phyloP scores from a whole-genome alignment of 1,140 invertebrate genomes.

The Cydia fagiglandana region DNA sequence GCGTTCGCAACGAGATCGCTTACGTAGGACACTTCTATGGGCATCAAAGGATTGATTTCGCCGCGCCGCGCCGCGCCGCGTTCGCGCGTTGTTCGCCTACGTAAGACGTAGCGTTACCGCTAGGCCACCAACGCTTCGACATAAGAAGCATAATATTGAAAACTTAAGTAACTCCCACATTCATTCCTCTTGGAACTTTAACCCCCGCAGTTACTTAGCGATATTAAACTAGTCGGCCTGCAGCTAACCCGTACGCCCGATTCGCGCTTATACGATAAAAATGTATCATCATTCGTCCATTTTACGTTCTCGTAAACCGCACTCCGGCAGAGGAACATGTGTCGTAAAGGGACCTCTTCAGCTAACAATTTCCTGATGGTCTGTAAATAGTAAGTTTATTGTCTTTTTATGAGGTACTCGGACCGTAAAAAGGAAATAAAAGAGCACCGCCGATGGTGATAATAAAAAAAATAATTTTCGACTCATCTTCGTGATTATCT shows the following conservation, averaged over 20 bases:
- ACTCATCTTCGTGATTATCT: slow-evolving; percentile 78
- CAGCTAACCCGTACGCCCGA: slow-evolving; percentile 18
- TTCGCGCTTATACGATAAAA: slow-evolving; percentile 53
- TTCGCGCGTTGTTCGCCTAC: too few relatives aligned
- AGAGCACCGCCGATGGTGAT: slow-evolving; percentile 79
- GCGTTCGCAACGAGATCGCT: too few relatives aligned
- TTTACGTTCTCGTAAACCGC: slow-evolving; percentile 76
- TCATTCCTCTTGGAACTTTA: not conserved
- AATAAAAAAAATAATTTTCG: slow-evolving; percentile 80
- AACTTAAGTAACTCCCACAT: not conserved
- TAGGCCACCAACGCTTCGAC: too few relatives aligned
- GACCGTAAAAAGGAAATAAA: slow-evolving; percentile 80
- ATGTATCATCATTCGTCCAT: slow-evolving; percentile 66
- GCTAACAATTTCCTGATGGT: slow-evolving; percentile 79
- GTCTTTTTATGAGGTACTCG: slow-evolving; percentile 80
- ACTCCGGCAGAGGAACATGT: slow-evolving; percentile 71
- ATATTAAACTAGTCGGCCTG: not conserved
- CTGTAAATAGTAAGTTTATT: slow-evolving; percentile 80
- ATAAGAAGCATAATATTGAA: not conserved
- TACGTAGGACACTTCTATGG: too few relatives aligned
- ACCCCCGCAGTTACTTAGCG: slow-evolving; percentile 15
- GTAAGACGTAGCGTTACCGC: too few relatives aligned
- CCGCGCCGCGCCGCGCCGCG: too few relatives aligned
- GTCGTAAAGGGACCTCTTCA: slow-evolving; percentile 78
- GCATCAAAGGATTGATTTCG: too few relatives aligned